A percentile compares a stretch with the other conserved stretches of the same genome.
phyloP scores from a whole-genome alignment of 2,113 vertebrate genomes.

The Myiozetetes cayanensis region DNA sequence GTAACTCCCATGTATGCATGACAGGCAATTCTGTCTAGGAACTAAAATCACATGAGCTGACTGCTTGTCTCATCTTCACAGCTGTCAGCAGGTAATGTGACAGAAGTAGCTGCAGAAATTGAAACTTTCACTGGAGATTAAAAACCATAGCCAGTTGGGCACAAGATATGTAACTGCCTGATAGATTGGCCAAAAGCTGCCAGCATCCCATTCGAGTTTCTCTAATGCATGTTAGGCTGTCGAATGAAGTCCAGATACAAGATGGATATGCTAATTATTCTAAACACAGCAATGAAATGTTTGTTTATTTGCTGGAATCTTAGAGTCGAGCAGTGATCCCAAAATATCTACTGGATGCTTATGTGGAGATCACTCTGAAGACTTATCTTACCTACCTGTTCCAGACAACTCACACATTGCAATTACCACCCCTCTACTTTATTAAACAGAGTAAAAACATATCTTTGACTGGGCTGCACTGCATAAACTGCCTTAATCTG shows the following conservation, averaged over 20 bases:
- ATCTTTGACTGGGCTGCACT: neutral
- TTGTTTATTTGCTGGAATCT: neutral
- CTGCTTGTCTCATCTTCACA: neutral
- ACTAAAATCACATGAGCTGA: neutral
- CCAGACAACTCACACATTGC: neutral
- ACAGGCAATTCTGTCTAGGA: neutral
- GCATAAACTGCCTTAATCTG: neutral
- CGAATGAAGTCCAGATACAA: neutral
- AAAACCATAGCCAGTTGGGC: neutral
- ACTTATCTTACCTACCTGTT: neutral
- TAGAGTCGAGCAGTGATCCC: accelerated
- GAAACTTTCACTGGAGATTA: neutral
- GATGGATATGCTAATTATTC: neutral
- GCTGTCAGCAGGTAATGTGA: neutral
- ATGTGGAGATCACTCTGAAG: neutral
- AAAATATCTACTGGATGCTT: neutral
- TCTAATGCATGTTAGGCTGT: neutral
- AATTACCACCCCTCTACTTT: neutral
- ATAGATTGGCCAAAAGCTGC: neutral
- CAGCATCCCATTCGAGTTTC: neutral
- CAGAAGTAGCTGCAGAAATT: neutral
- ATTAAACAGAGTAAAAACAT: neutral
- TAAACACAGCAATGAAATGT: neutral
- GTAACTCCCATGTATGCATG: neutral
- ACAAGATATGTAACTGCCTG: neutral